Evolutionary conservation across 2,888 invertebrate genomes (phyloP).

Genomic region (Panopea generosa): DNA sequence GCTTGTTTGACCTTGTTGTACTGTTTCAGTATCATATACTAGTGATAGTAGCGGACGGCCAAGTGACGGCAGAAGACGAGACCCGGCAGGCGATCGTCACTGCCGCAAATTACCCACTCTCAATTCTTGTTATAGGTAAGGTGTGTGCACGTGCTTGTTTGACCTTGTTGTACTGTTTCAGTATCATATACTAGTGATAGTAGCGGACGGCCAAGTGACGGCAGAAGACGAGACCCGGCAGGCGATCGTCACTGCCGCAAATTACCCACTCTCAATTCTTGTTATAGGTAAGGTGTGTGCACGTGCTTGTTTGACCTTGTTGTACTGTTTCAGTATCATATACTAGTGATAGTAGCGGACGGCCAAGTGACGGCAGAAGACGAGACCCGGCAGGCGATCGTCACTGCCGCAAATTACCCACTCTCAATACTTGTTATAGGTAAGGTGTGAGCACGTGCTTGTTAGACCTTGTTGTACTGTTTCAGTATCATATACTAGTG

Average conservation of each 20-base stretch:
- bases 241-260: constrained; percentile 86
- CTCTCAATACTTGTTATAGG: constrained; percentile 86
- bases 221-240: constrained; percentile 85
- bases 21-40: constrained; percentile 86
- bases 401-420: constrained; percentile 85
- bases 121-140: constrained; percentile 86
- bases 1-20: background rate
- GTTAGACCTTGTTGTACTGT: background rate
- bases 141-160: constrained; percentile 36
- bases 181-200: constrained; percentile 86
- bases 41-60: constrained; percentile 86
- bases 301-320: background rate
- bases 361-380: constrained; percentile 86
- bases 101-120: constrained; percentile 86
- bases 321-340: constrained; percentile 85
- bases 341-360: constrained; percentile 86
- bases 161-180: constrained; percentile 57
- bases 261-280: constrained; percentile 86
- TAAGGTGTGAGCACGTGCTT: constrained; percentile 74
- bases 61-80: constrained; percentile 86
- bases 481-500: constrained; percentile 86
- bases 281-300: constrained; percentile 85
- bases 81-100: constrained; percentile 86
- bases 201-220: constrained; percentile 87
- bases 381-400: constrained; percentile 85